These are phyloP conservation scores for Paradoxurus hermaphroditus DNA, from an alignment of 2,113 vertebrate species.

Conservation along the genomic window DNA sequence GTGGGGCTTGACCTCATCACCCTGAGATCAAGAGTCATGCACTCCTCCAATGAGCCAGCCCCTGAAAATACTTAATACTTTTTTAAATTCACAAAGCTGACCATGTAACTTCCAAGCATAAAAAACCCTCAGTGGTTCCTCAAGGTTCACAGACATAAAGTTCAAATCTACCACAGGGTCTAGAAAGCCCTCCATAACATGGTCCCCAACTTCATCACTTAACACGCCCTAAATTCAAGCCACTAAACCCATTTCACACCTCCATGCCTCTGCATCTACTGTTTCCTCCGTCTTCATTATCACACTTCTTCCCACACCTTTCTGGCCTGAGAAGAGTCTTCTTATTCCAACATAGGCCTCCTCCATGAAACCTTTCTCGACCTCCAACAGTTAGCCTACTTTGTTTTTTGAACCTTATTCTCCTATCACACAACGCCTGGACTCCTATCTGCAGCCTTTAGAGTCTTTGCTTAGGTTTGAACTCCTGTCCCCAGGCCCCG, in stretches of 20 bases:
- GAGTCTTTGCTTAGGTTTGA: not conserved
- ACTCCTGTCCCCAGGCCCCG: not conserved
- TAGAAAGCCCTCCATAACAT: not conserved
- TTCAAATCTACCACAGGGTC: not conserved
- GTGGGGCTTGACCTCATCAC: too few relatives aligned
- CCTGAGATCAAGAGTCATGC: too few relatives aligned
- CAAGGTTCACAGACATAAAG: conserved; percentile 19
- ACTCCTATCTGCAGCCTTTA: not conserved
- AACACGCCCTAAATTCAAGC: not conserved
- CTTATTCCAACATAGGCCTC: not conserved
- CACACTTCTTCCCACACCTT: not conserved
- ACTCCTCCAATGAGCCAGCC: too few relatives aligned
- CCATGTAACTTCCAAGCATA: not conserved
- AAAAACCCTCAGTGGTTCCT: not conserved
- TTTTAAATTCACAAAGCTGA: conserved; percentile 15
- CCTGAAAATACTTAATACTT: not conserved
- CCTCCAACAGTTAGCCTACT: not conserved
- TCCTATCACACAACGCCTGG: not conserved
- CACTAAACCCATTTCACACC: not conserved
- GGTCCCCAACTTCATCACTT: not conserved
- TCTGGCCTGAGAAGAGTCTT: not conserved
- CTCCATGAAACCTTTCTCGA: conserved; percentile 1
- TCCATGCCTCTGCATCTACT: not conserved
- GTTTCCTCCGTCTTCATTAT: not conserved
- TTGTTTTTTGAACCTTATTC: not conserved